Evolutionary conservation across 2,888 invertebrate genomes (phyloP), one percentile per base, ranked within the genome.

Genomic region (Ichneumon xanthorius): DNA sequence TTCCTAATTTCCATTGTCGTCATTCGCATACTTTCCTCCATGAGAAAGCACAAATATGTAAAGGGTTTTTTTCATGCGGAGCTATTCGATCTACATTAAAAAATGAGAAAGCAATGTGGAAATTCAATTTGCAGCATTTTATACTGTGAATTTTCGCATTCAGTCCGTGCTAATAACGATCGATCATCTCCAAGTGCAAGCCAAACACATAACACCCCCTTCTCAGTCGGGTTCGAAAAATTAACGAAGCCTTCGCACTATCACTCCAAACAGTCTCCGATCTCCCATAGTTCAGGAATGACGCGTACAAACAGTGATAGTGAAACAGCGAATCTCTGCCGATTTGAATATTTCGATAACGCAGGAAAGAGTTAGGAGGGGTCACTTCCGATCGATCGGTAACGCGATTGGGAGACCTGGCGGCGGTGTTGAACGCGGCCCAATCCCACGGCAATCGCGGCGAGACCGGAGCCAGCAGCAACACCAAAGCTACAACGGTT

Each of bases 401-500:
- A 73, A 63, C 37, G 65, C 63, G 68, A 63, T 75, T 53, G 37
- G 26, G 76, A 61, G 45, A 40, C 9, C 50, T 19, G 50, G 61
- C 70, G 55, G 50, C 40, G 16, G 78, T 58, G 75, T 65, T 45
- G 70, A 71, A 26, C 40, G 37, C 19, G 37, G 11, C 30, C 19
- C 58, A 26, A 65, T 58, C n/a, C 79, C 26, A 50, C n/a, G 67
- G 61, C 53, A 82, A 77, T 82, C 82, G 63, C 53, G 80, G 63
- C 53, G 80, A 63, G 50, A 82, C 14, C 79, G 71, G 73, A 80
- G 83, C 70, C 77, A 73, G 67, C 61, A 82, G 71, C 72, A 68
- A 87, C 55, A 53, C 55, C 73, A 73, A 81, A 80, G 72, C 82
- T 73, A 79, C 73, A 77, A 82, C 71, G 72, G 73, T 73, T 75